Evolutionary conservation across 2,797 vertebrate genomes (phyloP).

Genomic region (Gallinago stenura): DNA sequence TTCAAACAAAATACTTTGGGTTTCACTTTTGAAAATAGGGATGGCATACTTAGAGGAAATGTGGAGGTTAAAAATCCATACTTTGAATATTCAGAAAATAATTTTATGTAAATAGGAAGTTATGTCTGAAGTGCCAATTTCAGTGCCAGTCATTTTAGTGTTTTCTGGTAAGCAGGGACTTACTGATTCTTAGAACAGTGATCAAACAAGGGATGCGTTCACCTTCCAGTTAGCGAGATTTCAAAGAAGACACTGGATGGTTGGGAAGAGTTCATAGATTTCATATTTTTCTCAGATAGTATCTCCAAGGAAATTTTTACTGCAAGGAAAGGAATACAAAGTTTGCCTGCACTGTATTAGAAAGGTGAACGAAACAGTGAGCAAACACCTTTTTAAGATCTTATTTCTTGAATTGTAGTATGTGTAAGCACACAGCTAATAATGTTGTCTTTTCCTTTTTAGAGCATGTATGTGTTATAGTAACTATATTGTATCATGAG

Average conservation of each 20-base stretch:
- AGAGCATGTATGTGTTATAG: not conserved
- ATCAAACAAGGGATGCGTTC: rapidly evolving
- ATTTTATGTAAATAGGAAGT: not conserved
- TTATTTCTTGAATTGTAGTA: not conserved
- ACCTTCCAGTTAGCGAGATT: not conserved
- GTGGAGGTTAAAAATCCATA: not conserved
- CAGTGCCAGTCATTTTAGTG: not conserved
- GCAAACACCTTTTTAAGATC: not conserved
- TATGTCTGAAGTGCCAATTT: not conserved
- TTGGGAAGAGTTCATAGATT: not conserved
- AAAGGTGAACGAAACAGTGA: not conserved
- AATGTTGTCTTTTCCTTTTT: not conserved
- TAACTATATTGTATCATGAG: not conserved
- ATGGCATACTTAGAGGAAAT: not conserved
- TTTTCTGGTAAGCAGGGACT: not conserved
- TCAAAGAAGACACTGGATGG: not conserved
- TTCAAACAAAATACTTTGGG: not conserved
- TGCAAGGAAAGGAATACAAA: not conserved
- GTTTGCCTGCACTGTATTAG: not conserved
- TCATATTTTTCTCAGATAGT: not conserved
- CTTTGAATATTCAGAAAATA: not conserved
- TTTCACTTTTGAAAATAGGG: not conserved
- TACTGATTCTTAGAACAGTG: not conserved
- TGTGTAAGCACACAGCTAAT: not conserved
- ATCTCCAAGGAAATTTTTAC: not conserved